phyloP scores from a whole-genome alignment of 2,888 invertebrate genomes.

The Coelogynopora nodosa region DNA sequence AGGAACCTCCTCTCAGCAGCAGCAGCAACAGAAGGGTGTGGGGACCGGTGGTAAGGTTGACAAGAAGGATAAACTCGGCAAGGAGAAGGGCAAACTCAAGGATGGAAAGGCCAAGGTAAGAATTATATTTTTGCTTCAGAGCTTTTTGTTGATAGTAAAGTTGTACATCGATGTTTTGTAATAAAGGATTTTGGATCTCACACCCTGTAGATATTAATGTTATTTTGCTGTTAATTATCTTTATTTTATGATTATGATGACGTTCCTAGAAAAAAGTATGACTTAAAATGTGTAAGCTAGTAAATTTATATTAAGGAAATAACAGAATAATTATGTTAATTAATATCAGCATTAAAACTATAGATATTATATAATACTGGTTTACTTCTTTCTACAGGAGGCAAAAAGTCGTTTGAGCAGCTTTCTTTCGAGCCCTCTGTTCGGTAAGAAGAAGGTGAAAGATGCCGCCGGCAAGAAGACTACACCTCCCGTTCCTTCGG shows the following conservation, averaged over 20 bases:
- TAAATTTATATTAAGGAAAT: not conserved
- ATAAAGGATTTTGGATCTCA: too few relatives aligned
- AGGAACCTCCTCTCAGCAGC: too few relatives aligned
- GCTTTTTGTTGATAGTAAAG: not conserved
- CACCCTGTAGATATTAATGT: too few relatives aligned
- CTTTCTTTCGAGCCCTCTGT: conserved; percentile 43
- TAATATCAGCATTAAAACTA: too few relatives aligned
- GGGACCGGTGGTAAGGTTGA: not conserved
- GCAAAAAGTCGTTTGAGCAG: conserved; percentile 23
- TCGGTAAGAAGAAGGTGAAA: conserved; percentile 54
- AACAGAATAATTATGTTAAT: too few relatives aligned
- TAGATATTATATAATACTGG: not conserved
- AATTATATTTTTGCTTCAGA: not conserved
- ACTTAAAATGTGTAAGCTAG: not conserved
- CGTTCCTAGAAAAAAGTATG: not conserved
- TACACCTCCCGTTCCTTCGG: not conserved
- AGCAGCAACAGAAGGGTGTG: not conserved
- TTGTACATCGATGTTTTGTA: too few relatives aligned
- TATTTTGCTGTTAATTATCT: too few relatives aligned
- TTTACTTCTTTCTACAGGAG: not conserved
- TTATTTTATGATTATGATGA: not conserved
- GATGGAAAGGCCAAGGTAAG: not conserved
- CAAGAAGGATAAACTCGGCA: not conserved
- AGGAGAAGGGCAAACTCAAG: not conserved
- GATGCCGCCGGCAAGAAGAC: conserved; percentile 49